Conservation (phyloP, 1,140 invertebrate species). For the Drosophila orena region DNA sequence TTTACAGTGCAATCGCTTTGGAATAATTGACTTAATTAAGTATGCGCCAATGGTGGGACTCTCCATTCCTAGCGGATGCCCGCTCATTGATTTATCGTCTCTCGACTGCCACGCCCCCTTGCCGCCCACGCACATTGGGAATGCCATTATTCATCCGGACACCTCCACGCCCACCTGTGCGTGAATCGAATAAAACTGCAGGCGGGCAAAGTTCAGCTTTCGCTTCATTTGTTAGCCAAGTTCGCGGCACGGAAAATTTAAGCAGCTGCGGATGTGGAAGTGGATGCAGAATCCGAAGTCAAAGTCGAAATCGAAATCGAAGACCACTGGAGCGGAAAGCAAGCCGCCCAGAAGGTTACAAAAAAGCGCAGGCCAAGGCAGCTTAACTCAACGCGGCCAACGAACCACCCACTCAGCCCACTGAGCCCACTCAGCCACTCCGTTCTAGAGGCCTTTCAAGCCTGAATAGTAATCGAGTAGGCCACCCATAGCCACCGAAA, state of each 20-base stretch:
- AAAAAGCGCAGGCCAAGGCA: conserved; percentile 48
- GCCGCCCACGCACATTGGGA: conserved; percentile 31
- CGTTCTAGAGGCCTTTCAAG: conserved; percentile 13
- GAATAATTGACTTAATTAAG: conserved; percentile 79
- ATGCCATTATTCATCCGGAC: conserved; percentile 67
- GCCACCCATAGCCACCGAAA: neutral
- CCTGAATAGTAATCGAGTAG: conserved; percentile 39
- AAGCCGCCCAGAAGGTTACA: conserved; percentile 35
- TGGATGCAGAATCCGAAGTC: conserved; percentile 23
- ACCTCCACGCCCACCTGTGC: conserved; percentile 39
- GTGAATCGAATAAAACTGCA: conserved; percentile 62
- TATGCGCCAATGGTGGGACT: conserved; percentile 39
- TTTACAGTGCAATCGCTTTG: conserved; percentile 68
- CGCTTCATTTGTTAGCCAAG: conserved; percentile 72
- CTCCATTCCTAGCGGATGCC: neutral
- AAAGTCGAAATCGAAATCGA: conserved; percentile 13
- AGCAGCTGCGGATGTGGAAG: conserved; percentile 25
- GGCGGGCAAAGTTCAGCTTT: conserved; percentile 61
- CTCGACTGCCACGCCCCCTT: neutral
- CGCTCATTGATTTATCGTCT: conserved; percentile 70
- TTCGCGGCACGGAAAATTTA: conserved; percentile 46
- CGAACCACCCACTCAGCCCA: neutral
- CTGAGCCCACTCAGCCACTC: conserved; percentile 1
- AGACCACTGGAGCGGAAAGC: conserved; percentile 35
- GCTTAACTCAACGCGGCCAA: neutral